phyloP scores from a whole-genome alignment of 2,888 invertebrate species.

The Andrena flavipes region DNA sequence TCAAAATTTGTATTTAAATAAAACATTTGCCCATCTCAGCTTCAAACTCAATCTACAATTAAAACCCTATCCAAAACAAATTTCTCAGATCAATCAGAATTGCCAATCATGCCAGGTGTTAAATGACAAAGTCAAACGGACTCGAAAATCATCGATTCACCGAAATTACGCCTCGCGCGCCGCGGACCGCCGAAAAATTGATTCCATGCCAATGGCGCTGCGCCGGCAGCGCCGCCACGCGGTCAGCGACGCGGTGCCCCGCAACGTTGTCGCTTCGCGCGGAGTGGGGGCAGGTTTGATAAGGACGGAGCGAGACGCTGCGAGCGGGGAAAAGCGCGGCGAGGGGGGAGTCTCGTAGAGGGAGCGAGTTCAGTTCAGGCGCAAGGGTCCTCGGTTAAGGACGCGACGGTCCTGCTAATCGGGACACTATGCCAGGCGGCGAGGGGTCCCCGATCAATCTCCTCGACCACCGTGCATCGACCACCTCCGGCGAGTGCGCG shows the following conservation, averaged over 20 bases:
- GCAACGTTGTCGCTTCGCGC: constrained; percentile 21
- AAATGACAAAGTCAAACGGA: not conserved
- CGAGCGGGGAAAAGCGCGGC: constrained; percentile 11
- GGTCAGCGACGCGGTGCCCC: constrained; percentile 25
- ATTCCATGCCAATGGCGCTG: not conserved
- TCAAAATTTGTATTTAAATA: no score
- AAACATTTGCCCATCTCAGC: no score
- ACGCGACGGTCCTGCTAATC: constrained; percentile 77
- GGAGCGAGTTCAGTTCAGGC: constrained; percentile 79
- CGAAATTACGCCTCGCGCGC: not conserved
- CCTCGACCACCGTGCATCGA: constrained; percentile 67
- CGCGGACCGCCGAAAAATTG: constrained; percentile 18
- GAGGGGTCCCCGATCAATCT: constrained; percentile 83
- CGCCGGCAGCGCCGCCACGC: constrained; percentile 50
- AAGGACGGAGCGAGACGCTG: not conserved
- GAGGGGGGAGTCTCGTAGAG: constrained; percentile 37
- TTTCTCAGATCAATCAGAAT: no score
- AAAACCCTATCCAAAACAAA: no score
- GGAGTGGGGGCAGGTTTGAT: not conserved
- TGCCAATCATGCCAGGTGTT: no score
- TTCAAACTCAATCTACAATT: no score
- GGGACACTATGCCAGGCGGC: constrained; percentile 83
- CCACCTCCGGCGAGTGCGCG: constrained; percentile 69
- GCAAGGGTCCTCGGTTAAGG: constrained; percentile 81
- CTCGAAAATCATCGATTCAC: not conserved